Evolutionary conservation across 1,140 invertebrate genomes (phyloP), one percentile per base, ranked within the genome.

Genomic region (Neotoxoptera formosana): DNA sequence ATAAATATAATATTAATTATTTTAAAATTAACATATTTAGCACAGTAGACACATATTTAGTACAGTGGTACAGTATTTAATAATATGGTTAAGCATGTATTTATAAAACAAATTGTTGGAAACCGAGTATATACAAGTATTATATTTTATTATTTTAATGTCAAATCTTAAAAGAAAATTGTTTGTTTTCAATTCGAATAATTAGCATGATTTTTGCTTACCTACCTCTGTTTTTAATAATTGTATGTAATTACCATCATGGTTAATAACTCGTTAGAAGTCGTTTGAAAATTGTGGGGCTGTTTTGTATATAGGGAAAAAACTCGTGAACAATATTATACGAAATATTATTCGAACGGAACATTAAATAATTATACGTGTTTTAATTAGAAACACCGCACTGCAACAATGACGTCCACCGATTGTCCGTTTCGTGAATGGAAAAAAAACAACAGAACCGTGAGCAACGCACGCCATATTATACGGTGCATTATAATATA

Each of bases 311-410:
- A 14, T 30, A 47, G 25, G 9, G 47, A 86, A 25, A 83, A 45
- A 87, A 87, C 14, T 87, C 86, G 45, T 87, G n/a, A 87, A 36
- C 86, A n/a, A 48, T 86, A 86, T 30, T 30, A 86, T 30, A 20
- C 23, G 23, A 9, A 86, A 8, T 47, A 30, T 47, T 48, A 7
- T 47, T 87, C 41, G 25, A 87, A 87, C 11, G 21, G 84, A 87
- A 87, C 25, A 25, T 47, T 87, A 47, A 51, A 88, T 88, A 88
- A 88, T 88, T 51, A 51, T 51, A 51, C n/a, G 47, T 88, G n/a
- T 51, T 51, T 88, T 88, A 88, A 51, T 51, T 89, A 89, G 48
- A 36, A 53, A 89, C 60, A 76, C 47, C n/a, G 47, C 87, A 89
- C n/a, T n/a, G 60, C 20, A 53, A 89, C 87, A 53, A 88, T 34